Conservation (phyloP, 2,888 invertebrate genomes). For the Dicycla oo region DNA sequence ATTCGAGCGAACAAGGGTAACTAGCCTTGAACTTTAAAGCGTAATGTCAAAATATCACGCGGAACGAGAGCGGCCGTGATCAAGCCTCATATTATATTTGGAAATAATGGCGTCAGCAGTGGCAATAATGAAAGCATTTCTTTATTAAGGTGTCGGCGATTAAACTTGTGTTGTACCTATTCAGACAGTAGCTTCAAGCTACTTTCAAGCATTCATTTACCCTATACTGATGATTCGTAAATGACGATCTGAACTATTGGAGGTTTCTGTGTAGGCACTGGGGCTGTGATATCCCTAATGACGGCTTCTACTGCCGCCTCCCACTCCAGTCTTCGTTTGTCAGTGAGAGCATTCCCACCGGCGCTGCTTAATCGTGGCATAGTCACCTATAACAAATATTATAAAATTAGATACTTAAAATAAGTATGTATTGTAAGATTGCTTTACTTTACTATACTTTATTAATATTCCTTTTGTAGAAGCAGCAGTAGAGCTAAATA, state of each 20-base stretch:
- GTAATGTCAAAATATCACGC: conserved; percentile 73
- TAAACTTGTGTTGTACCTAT: conserved; percentile 34
- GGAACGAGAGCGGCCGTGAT: conserved; percentile 66
- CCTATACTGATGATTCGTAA: conserved; percentile 96
- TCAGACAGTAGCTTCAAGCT: conserved; percentile 17
- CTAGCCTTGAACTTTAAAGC: conserved; percentile 66
- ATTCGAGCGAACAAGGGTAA: conserved; percentile 58
- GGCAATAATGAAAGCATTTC: conserved; percentile 57
- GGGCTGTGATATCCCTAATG: conserved; percentile 93
- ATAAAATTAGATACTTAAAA: conserved; percentile 11
- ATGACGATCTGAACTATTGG: conserved; percentile 95
- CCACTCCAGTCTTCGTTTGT: conserved; percentile 92
- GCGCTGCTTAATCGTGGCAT: conserved; percentile 92
- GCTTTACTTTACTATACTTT: conserved; percentile 16
- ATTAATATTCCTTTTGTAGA: conserved; percentile 15
- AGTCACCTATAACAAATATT: conserved; percentile 90
- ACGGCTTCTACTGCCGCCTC: conserved; percentile 95
- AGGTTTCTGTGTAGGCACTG: conserved; percentile 90
- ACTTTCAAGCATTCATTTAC: conserved; percentile 25
- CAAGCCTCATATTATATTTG: conserved; percentile 55
- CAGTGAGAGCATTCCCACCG: conserved; percentile 83
- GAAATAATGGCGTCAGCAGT: conserved; percentile 53
- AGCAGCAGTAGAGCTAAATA: conserved; percentile 43
- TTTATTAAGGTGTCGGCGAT: conserved; percentile 47
- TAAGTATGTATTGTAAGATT: background rate